These are phyloP conservation scores for Rhynchotus rufescens DNA, from an alignment of 2,797 vertebrate genomes.

Conservation along the genomic window DNA sequence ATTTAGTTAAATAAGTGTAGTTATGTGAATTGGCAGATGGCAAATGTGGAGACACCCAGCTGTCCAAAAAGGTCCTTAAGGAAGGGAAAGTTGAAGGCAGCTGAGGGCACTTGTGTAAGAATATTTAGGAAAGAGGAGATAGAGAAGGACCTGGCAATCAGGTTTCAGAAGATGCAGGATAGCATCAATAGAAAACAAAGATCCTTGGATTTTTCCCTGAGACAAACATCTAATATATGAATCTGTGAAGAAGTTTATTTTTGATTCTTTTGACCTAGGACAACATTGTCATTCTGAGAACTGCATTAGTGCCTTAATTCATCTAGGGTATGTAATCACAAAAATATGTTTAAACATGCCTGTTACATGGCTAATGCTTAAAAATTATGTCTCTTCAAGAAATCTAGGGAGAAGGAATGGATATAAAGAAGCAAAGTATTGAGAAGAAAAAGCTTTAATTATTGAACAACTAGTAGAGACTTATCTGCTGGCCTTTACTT, in stretches of 20 bases:
- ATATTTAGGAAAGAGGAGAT: background rate
- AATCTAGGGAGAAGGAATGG: background rate
- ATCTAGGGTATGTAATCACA: background rate
- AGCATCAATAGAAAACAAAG: background rate
- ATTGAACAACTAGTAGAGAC: background rate
- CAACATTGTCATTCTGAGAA: background rate
- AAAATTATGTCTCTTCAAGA: background rate
- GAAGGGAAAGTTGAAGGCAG: background rate
- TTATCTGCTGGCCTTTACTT: constrained; percentile 8
- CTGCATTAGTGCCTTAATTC: background rate
- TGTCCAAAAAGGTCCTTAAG: background rate
- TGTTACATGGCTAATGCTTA: background rate
- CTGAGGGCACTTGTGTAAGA: background rate
- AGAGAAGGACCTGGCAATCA: background rate
- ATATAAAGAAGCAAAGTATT: background rate
- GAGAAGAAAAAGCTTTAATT: background rate
- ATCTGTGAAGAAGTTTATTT: background rate
- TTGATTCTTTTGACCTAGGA: background rate
- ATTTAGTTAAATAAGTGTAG: background rate
- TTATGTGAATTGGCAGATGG: background rate
- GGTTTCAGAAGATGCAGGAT: background rate
- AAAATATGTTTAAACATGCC: background rate
- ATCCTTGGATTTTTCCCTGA: background rate
- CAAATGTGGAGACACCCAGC: background rate
- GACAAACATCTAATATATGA: background rate